phyloP scores from a whole-genome alignment of 2,888 invertebrate species.

The Eristalinus sepulchralis region DNA sequence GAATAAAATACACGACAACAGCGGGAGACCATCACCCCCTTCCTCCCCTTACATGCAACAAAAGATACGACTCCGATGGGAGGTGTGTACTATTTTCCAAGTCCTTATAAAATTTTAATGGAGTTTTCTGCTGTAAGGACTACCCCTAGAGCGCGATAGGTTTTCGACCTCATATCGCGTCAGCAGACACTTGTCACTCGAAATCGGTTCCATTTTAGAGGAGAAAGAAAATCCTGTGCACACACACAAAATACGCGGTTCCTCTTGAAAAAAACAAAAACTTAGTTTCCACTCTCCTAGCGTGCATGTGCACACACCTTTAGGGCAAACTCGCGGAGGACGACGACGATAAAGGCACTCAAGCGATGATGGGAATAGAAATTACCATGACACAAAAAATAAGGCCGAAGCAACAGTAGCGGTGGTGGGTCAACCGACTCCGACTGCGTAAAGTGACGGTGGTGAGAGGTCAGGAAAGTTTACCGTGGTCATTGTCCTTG shows the following conservation, averaged over 20 bases:
- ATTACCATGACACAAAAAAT: conserved; percentile 29
- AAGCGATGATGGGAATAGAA: conserved; percentile 26
- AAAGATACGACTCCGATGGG: not conserved
- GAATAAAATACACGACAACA: not conserved
- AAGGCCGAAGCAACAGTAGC: conserved; percentile 31
- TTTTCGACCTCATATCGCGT: not conserved
- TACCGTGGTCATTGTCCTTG: conserved; percentile 55
- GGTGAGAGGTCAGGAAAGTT: conserved; percentile 59
- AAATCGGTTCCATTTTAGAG: not conserved
- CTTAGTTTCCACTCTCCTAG: not conserved
- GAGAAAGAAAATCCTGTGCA: too few species aligned
- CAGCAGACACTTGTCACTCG: not conserved
- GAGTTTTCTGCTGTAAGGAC: too few species aligned
- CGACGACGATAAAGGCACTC: conserved; percentile 29
- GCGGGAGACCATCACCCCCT: too few species aligned
- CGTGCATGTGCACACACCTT: not conserved
- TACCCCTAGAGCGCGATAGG: not conserved
- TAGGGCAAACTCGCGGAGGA: not conserved
- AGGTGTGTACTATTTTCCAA: not conserved
- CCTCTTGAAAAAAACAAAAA: too few species aligned
- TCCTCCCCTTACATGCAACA: not conserved
- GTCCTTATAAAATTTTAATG: conserved; percentile 54
- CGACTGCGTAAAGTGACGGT: not conserved
- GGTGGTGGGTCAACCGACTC: conserved; percentile 24
- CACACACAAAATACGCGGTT: not conserved